Base-by-base conservation (phyloP, 1,140 invertebrate species). In the Drosophila micromelanica region DNA sequence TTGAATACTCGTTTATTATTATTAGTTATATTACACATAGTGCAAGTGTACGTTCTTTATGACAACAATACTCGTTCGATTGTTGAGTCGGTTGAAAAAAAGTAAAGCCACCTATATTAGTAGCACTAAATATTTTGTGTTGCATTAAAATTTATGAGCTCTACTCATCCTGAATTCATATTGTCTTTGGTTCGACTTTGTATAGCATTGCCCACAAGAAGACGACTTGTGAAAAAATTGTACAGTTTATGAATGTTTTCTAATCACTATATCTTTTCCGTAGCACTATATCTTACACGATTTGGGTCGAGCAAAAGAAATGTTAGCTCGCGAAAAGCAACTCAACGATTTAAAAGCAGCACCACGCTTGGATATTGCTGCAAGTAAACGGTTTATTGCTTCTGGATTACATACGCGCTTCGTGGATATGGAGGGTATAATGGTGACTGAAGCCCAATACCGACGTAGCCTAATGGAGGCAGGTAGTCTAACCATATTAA, bases 351-450 rank as follows among this genome's bases (percentile, higher is more conserved):
- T 67, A 0, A 30, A 68, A 3, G 13, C 59, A 17, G 76, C 80
- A 6, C 76, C 76, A 9, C 63, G 76, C 12, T 48, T 82, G 45
- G 73, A 82, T 32, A 68, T 82, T 9, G 37, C 20, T 3, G 80
- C 80, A 13, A 67, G 65, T 43, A 85, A 76, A 52, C 61, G 80
- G 6, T 82, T 82, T 42, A 82, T 82, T 43, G 52, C 76, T 11
- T 67, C 80, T 1, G 80, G 80, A 15, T 56, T 72, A 46, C 76
- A 80, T 7, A 76, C 54, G 27, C 76, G 76, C 7, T 78, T 78
- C 32, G 70, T 78, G 2, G 76, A 78, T 11, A 78, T 79, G 70
- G 63, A 74, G 5, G 76, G 76, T 6, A 75, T 72, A 17, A 78
- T 77, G 59, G 74, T 77, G 13, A 78, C 75, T 1, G 75, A 77